Evolutionary conservation across 2,797 vertebrate species (phyloP), one percentile per base, ranked within the genome.

Genomic region (Fratercula arctica): DNA sequence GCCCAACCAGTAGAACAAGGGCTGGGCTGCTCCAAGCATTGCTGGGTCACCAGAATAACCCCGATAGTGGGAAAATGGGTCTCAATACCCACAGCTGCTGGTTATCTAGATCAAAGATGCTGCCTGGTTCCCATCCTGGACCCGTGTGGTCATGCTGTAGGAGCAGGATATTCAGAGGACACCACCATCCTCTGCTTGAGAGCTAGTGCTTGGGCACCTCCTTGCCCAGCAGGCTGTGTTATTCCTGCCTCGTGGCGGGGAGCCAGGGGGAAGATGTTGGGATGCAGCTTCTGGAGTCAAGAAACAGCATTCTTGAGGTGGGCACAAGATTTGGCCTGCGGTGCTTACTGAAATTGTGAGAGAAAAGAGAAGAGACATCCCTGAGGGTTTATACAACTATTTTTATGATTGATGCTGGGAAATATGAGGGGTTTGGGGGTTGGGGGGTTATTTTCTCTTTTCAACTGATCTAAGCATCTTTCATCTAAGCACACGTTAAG

Each of bases 181-280:
- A 60, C 5, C 21, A 60, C 9, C 12, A 31, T 2, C 7, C 16
- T 45, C 78, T 35, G 1, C 2, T 11, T 35, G 19, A 3, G 16
- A 90, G 50, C 21, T 46, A 37, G 23, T 35, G 23, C 53, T 83
- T 63, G 51, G 51, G 11, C 29, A 83, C 12, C 60, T 48, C 64
- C 53, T 80, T 54, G 19, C 14, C 24, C 46, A 43, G 26, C 0
- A 9, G 23, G 28, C 16, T 63, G 1, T 2, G 0, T 51, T 64
- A 74, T 11, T 88, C 28, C 37, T 56, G 39, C 37, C 41, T 41
- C 2, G 0, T 5, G 16, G 15, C 15, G 51, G n/a, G 35, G 3
- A 93, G 35, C 16, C 3, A 29, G 2, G 8, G 28, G 20, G 6
- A 43, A 74, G n/a, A 93, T 3, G 4, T 3, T 2, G 1, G 28